phyloP scores from a whole-genome alignment of 2,113 vertebrate species.

The Macroglossus sobrinus region DNA sequence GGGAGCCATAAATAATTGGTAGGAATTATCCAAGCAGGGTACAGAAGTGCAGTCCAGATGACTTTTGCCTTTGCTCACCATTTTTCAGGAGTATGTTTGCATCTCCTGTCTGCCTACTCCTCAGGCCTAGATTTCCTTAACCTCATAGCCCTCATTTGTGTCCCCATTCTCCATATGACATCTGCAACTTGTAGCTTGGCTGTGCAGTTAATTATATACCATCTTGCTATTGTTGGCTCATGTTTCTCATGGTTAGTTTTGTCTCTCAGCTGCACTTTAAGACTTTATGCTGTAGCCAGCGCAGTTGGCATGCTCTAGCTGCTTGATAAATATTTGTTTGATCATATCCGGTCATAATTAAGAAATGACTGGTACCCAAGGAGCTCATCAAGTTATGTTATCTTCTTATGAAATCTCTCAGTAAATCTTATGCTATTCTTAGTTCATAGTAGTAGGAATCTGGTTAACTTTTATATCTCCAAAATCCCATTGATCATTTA shows the following conservation, averaged over 20 bases:
- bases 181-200: neutral
- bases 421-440: neutral
- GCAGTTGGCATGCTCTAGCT: neutral
- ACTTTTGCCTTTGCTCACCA: neutral
- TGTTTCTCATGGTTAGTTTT: neutral
- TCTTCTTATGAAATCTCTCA: neutral
- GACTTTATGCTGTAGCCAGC: neutral
- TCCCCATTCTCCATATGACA: neutral
- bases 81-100: neutral
- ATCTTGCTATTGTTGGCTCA: neutral
- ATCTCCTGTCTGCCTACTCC: neutral
- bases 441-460: neutral
- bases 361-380: neutral
- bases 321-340: neutral
- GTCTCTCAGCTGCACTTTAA: neutral
- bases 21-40: neutral
- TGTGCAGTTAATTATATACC: neutral
- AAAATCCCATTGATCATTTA: neutral
- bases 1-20: neutral
- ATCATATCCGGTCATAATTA: neutral
- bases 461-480: conserved; percentile 14
- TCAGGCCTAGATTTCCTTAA: neutral
- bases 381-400: neutral
- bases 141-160: neutral
- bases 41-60: neutral